A percentile compares a stretch with the other conserved stretches of the same genome.
Conservation (phyloP, 2,797 vertebrate species). For the Clarias platycephalus region DNA sequence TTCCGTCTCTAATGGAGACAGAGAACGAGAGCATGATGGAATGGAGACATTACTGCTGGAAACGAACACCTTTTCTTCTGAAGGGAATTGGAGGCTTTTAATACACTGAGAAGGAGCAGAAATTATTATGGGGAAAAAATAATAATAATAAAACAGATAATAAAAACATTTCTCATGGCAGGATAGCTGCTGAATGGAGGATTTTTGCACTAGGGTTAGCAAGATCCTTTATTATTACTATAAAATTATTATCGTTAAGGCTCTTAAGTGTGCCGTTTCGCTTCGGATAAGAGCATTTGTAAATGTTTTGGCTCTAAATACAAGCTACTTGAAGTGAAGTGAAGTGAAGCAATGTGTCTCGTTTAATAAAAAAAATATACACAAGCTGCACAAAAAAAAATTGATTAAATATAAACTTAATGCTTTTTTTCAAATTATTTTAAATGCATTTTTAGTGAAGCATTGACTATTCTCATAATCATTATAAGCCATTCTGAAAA, state of each 20-base stretch:
- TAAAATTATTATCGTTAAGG: not conserved
- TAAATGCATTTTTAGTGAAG: too few species aligned
- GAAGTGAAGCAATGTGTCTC: not conserved
- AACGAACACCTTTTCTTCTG: slow-evolving; percentile 11
- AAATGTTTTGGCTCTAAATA: too few species aligned
- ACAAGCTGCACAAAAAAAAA: not conserved
- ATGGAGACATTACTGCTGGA: slow-evolving; percentile 12
- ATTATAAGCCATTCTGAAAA: too few species aligned
- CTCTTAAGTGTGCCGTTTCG: not conserved
- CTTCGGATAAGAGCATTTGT: not conserved
- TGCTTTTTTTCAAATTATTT: too few species aligned
- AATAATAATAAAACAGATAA: not conserved
- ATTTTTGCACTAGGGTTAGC: not conserved
- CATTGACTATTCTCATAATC: too few species aligned
- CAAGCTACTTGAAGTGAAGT: not conserved
- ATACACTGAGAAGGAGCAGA: not conserved
- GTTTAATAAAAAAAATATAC: not conserved
- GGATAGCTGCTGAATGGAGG: not conserved
- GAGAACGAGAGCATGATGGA: not conserved
- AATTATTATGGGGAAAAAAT: not conserved
- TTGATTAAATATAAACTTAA: not conserved
- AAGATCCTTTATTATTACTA: not conserved
- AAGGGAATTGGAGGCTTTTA: slow-evolving; percentile 21
- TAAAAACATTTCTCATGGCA: slow-evolving; percentile 2
- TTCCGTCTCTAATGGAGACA: slow-evolving; percentile 23